Conservation (phyloP, 2,888 invertebrate species). For the Crematogaster levior region DNA sequence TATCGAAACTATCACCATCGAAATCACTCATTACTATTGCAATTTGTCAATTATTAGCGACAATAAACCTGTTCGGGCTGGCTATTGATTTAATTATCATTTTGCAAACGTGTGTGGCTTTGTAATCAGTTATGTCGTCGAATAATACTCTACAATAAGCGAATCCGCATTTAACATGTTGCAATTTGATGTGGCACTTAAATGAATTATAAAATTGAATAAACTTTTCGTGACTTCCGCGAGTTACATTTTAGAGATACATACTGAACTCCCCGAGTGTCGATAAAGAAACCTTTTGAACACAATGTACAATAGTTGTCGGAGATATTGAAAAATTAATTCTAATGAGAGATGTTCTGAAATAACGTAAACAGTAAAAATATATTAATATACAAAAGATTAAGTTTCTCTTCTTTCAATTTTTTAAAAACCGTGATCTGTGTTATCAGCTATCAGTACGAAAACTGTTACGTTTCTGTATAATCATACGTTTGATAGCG, state of each 20-base stretch:
- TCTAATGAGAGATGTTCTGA: not conserved
- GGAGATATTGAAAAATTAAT: not conserved
- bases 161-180: not conserved
- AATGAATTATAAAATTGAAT: not conserved
- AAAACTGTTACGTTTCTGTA: not conserved
- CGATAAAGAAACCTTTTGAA: slow-evolving; percentile 12
- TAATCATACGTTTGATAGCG: slow-evolving; percentile 32
- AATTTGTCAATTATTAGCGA: slow-evolving; percentile 19
- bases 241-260: not conserved
- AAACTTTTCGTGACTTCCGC: not conserved
- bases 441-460: slow-evolving; percentile 28
- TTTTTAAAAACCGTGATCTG: slow-evolving; percentile 19
- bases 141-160: not conserved
- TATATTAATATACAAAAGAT: not conserved
- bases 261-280: not conserved
- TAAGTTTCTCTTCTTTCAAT: not conserved
- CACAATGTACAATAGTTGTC: not conserved
- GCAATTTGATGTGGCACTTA: slow-evolving; percentile 4
- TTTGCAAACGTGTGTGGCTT: not conserved
- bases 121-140: not conserved
- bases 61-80: not conserved
- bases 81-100: slow-evolving; percentile 27
- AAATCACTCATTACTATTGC: slow-evolving; percentile 3
- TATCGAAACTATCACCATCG: not conserved
- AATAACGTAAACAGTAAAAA: not conserved